Conservation (phyloP, 1,140 invertebrate genomes). For the Cydia pomonella region DNA sequence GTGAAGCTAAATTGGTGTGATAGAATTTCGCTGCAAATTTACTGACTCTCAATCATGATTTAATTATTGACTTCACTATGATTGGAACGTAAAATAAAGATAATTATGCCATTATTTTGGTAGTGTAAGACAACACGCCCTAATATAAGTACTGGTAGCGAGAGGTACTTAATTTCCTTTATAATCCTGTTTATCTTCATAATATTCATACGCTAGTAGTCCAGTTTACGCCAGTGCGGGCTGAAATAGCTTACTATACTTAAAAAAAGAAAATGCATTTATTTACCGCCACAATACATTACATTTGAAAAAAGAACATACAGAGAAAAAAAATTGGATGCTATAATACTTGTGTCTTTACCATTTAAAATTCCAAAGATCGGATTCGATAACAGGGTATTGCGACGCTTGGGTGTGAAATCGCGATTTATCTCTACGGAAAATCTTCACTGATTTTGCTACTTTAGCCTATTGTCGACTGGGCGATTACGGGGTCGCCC, state of each 20-base stretch:
- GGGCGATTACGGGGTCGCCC: constrained; percentile 30
- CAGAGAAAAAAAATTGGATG: too few species aligned
- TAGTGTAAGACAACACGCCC: neutral
- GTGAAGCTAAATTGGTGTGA: constrained; percentile 5
- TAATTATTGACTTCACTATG: neutral
- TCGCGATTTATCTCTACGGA: constrained; percentile 21
- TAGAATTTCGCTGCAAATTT: neutral
- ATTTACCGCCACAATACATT: too few species aligned
- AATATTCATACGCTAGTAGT: too few species aligned
- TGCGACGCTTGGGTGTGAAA: constrained; percentile 4
- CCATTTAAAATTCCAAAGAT: neutral
- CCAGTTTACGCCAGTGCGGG: too few species aligned
- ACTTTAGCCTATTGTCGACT: constrained; percentile 25
- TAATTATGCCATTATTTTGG: neutral
- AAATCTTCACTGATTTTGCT: constrained; percentile 26
- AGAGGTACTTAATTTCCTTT: too few species aligned
- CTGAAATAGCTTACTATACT: too few species aligned
- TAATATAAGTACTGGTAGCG: neutral
- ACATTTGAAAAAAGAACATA: too few species aligned
- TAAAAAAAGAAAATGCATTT: too few species aligned
- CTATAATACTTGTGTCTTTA: neutral
- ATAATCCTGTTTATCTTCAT: too few species aligned
- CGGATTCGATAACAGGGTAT: constrained; percentile 2
- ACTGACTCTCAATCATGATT: neutral
- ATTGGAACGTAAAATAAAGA: neutral